Base-by-base conservation (phyloP, 1,140 invertebrate species). In the Cherax destructor region DNA sequence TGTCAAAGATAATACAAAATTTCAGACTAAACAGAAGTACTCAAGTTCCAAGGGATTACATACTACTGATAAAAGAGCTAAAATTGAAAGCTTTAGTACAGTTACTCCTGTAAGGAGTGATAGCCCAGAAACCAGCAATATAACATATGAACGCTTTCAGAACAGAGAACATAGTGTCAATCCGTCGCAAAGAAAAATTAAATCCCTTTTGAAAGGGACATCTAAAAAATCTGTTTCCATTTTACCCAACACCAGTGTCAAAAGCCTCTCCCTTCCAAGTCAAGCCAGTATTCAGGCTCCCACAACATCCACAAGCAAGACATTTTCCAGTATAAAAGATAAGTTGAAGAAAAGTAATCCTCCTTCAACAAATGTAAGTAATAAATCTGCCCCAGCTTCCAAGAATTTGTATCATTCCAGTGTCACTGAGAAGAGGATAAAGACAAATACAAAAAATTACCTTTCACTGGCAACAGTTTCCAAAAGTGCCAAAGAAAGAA, bases 301-400 rank as follows among this genome's bases (percentile, higher is more conserved):
- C 11, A 89, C 24, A 41, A 49, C n/a, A 3, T 61, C 24, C 10
- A 79, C 50, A 6, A 65, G 11, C 13, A 79, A 52, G 41, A 47
- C 79, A 24, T 90, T 90, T 30, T 76, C 88, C 11, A 90, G 83
- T 59, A 50, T 90, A 16, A 90, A 59, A 76, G 88, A 90, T 78
- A 90, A 77, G 16, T 77, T 90, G 1, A 90, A 76, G 65, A 90
- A 83, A 61, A 83, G 21, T 77, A 41, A 50, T 50, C 24, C 30
- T 50, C 13, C 77, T 65, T 79, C 56, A 56, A 4, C 52, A 56
- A 56, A 56, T 56, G 52, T 56, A 56, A 69, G 76, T 30, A 30
- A 78, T 52, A 56, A 77, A 52, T 41, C 49, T 72, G 13, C 59
- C n/a, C 21, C n/a, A 52, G 30, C 6, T 47, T 74, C 24, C 5